Evolutionary conservation across 2,113 vertebrate genomes (phyloP).

Genomic region (Oceanites oceanicus): DNA sequence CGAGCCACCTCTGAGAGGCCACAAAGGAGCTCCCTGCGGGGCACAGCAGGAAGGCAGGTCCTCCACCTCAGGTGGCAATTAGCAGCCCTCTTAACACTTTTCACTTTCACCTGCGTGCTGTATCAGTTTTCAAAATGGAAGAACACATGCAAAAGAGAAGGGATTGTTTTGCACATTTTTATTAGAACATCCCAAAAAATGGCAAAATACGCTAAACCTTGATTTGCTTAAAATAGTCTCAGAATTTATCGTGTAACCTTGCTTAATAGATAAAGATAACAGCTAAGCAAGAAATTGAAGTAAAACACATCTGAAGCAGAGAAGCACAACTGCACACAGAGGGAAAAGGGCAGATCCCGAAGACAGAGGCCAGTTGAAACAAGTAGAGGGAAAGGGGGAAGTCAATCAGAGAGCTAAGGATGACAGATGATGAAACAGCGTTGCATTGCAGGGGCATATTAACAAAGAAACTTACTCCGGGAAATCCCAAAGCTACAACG

Average conservation of each 20-base stretch:
- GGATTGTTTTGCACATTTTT: neutral
- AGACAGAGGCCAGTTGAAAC: neutral
- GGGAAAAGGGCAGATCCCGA: neutral
- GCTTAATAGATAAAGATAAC: neutral
- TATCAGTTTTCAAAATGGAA: neutral
- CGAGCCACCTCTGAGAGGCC: neutral
- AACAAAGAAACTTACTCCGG: neutral
- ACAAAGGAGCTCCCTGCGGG: neutral
- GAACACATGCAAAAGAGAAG: neutral
- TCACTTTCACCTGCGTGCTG: neutral
- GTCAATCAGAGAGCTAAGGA: neutral
- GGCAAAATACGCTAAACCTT: neutral
- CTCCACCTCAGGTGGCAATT: neutral
- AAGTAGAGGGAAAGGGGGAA: neutral
- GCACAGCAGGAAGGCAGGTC: neutral
- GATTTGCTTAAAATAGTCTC: neutral
- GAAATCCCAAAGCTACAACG: neutral
- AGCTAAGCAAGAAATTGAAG: neutral
- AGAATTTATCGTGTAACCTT: neutral
- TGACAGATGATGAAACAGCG: fast-evolving
- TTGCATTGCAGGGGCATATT: too few relatives aligned
- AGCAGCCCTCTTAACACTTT: neutral
- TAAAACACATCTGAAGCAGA: neutral
- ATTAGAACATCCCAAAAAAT: neutral
- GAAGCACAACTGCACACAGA: neutral